Evolutionary conservation across 1,140 invertebrate species (phyloP), one percentile per base, ranked within the genome.

Genomic region (Mycetomoellerius zeteki): DNA sequence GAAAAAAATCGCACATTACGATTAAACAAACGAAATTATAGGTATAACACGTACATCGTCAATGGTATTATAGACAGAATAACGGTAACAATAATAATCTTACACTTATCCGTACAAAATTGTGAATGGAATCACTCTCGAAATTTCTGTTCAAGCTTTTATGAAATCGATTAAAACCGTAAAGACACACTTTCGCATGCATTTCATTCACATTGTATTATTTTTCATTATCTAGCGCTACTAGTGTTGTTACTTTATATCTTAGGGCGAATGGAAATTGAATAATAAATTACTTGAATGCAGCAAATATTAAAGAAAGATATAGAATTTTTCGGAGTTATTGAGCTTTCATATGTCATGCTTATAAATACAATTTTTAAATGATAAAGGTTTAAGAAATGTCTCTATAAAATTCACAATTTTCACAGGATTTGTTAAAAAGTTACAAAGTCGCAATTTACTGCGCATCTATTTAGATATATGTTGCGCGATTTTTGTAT

Each of bases 1-100:
- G 94, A 47, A 94, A 94, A 64, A 52, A 69, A 64, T 50, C 54
- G 24, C 24, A 37, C 14, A 5, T 73, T 58, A 43, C 30, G 8
- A 43, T 60, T 60, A 37, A 21, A 58, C 0, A 16, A 82, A 82
- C 12, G 8, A 75, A 84, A 10, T 73, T 75, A 50, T 33, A 30
- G 27, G 7, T 24, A 19, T 47, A 19, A 62, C 7, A 33, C n/a
- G 10, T 43, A 8, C 37, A 16, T 82, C 37, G 33, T 60, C 65
- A 56, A 64, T 19, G 10, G 6, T 47, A 60, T 58, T 60, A 43
- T 67, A 10, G 3, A 33, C 1, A 33, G 19, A 62, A 10, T 10
- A 65, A 78, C n/a, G 21, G 6, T 71, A 47, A 21, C 37, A n/a
- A 37, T 52, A 56, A 81, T 71, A 58, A 56, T 71, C 6, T 43